These are phyloP conservation scores for Coboldia fuscipes DNA, from an alignment of 1,140 invertebrate genomes.

Conservation along the genomic window DNA sequence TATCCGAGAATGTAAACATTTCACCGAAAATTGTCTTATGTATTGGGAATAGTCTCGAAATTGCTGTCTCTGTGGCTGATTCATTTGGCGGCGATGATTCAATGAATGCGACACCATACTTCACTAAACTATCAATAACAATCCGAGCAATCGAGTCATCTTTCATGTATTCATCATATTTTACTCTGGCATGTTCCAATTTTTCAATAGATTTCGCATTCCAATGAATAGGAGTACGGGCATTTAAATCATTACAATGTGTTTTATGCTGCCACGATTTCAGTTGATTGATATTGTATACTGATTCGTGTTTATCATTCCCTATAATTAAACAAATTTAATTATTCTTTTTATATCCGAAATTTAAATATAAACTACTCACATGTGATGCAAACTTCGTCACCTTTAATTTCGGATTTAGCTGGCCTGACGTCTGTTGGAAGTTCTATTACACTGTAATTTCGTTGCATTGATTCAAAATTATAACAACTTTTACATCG, in stretches of 20 bases:
- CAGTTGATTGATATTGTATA: slow-evolving; percentile 6
- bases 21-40: slow-evolving; percentile 40
- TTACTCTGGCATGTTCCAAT: background rate
- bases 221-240: background rate
- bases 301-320: slow-evolving; percentile 14
- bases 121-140: slow-evolving; percentile 10
- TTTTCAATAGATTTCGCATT: background rate
- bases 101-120: slow-evolving; percentile 17
- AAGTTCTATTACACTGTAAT: slow-evolving; percentile 14
- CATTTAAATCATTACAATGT: background rate
- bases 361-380: slow-evolving; percentile 2
- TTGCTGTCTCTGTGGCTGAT: slow-evolving; percentile 15
- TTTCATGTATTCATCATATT: slow-evolving; percentile 3
- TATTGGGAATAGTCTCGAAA: slow-evolving; percentile 21
- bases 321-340: slow-evolving; percentile 7
- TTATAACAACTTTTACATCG: slow-evolving; percentile 13
- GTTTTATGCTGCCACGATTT: background rate
- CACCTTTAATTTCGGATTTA: slow-evolving; percentile 1
- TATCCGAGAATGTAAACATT: slow-evolving; percentile 34
- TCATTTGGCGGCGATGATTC: slow-evolving; percentile 14
- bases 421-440: slow-evolving; percentile 8
- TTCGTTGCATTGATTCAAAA: slow-evolving; percentile 13
- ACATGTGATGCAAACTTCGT: slow-evolving; percentile 7
- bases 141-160: slow-evolving; percentile 6
- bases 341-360: background rate